A percentile compares a stretch with the other conserved stretches of the same genome.
Evolutionary conservation across 2,797 vertebrate genomes (phyloP).

Genomic region (Lerista edwardsae): DNA sequence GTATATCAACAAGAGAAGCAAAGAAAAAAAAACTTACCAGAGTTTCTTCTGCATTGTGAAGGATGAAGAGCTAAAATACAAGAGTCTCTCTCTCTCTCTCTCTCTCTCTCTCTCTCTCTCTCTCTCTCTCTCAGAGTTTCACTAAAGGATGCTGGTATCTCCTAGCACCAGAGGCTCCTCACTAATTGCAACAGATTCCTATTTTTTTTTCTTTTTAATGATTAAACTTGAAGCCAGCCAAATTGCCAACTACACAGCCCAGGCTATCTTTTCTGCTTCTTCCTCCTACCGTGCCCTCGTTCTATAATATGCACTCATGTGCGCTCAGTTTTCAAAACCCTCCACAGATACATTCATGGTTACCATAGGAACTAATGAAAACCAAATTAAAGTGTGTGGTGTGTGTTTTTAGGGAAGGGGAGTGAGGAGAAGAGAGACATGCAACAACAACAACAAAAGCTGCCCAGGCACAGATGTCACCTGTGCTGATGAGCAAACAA

Average conservation of each 20-base stretch:
- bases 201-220: not conserved
- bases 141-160: not conserved
- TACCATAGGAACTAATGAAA: constrained; percentile 80
- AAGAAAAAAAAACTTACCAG: constrained; percentile 54
- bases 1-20: too few relatives aligned
- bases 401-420: constrained; percentile 20
- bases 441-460: constrained; percentile 8
- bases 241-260: constrained; percentile 10
- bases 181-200: not conserved
- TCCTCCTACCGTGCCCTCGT: constrained; percentile 47
- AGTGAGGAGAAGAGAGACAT: not conserved
- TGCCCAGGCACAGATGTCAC: constrained; percentile 54
- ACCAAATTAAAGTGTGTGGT: constrained; percentile 57
- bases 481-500: constrained; percentile 15
- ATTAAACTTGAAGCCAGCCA: constrained; percentile 35
- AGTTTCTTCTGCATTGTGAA: constrained; percentile 49
- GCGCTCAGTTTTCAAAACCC: constrained; percentile 61
- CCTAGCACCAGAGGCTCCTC: rapidly evolving
- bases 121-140: not conserved
- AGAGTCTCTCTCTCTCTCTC: too few relatives aligned
- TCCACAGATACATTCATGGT: constrained; percentile 55
- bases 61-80: rapidly evolving
- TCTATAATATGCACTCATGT: constrained; percentile 27
- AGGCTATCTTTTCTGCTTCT: constrained; percentile 28
- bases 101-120: too few relatives aligned